Evolutionary conservation across 1,140 invertebrate genomes (phyloP).

Genomic region (Danaus plexippus): DNA sequence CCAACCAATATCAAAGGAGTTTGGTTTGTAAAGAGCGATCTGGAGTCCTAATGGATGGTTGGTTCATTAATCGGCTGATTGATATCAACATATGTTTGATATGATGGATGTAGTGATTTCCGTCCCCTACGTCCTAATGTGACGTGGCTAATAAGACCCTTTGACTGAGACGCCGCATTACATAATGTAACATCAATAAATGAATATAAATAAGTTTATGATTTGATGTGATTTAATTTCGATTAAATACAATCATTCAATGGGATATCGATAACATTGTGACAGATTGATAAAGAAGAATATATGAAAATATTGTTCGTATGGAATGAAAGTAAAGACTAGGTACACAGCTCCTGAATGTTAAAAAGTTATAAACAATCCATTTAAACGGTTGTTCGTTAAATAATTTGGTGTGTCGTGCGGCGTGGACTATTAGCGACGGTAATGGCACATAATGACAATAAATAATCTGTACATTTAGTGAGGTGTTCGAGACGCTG

Average conservation of each 20-base stretch:
- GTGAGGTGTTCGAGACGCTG: constrained; percentile 26
- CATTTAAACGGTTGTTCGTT: constrained; percentile 38
- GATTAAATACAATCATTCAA: too few relatives aligned
- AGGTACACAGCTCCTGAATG: constrained; percentile 42
- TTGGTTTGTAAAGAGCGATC: constrained; percentile 22
- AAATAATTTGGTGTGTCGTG: constrained; percentile 54
- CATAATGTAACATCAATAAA: too few relatives aligned
- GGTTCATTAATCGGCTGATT: constrained; percentile 51
- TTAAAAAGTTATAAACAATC: constrained; percentile 27
- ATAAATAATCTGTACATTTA: constrained; percentile 53
- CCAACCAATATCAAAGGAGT: constrained; percentile 26
- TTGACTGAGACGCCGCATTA: constrained; percentile 14
- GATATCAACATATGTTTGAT: constrained; percentile 52
- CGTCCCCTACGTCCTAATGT: constrained; percentile 41
- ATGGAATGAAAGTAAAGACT: constrained; percentile 18
- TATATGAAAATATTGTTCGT: too few relatives aligned
- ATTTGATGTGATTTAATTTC: too few relatives aligned
- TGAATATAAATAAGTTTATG: too few relatives aligned
- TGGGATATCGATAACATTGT: too few relatives aligned
- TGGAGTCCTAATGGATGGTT: constrained; percentile 28
- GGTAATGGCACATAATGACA: constrained; percentile 61
- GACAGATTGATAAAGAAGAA: too few relatives aligned
- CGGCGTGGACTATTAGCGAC: constrained; percentile 50
- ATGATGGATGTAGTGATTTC: constrained; percentile 41
- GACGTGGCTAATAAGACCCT: constrained; percentile 45